Evolutionary conservation across 2,113 vertebrate genomes (phyloP).

Genomic region (Thymallus thymallus): DNA sequence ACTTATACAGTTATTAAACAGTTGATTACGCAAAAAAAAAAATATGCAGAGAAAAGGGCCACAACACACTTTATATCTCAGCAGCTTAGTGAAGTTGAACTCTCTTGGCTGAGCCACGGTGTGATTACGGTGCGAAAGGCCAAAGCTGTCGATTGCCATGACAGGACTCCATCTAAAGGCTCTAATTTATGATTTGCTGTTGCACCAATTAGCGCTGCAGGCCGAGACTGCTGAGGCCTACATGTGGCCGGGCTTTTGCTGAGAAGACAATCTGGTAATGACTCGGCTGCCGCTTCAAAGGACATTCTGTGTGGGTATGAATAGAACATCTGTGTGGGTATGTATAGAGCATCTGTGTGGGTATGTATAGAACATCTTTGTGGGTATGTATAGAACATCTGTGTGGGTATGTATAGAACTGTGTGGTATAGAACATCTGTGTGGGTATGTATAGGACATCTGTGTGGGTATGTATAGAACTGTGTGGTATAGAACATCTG

Average conservation of each 20-base stretch:
- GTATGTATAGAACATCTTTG: no score
- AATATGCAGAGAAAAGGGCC: background rate
- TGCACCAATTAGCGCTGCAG: slow-evolving; percentile 51
- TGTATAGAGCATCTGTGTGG: no score
- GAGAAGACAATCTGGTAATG: background rate
- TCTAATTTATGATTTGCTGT: slow-evolving; percentile 56
- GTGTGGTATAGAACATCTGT: no score
- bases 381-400: no score
- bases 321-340: no score
- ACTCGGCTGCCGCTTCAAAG: background rate
- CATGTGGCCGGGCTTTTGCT: slow-evolving; percentile 34
- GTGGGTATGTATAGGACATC: no score
- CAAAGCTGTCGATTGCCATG: slow-evolving; percentile 19
- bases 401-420: no score
- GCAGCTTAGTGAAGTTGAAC: background rate
- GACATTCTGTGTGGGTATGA: no score
- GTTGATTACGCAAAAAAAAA: background rate
- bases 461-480: no score
- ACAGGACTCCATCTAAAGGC: slow-evolving; percentile 11
- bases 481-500: no score
- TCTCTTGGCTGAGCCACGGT: background rate
- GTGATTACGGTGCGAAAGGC: slow-evolving; percentile 16
- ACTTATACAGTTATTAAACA: no score
- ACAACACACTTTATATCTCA: background rate
- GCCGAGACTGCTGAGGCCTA: background rate